Evolutionary conservation across 1,140 invertebrate species (phyloP), one percentile per base, ranked within the genome.

Genomic region (Drosophila nigromelanica): DNA sequence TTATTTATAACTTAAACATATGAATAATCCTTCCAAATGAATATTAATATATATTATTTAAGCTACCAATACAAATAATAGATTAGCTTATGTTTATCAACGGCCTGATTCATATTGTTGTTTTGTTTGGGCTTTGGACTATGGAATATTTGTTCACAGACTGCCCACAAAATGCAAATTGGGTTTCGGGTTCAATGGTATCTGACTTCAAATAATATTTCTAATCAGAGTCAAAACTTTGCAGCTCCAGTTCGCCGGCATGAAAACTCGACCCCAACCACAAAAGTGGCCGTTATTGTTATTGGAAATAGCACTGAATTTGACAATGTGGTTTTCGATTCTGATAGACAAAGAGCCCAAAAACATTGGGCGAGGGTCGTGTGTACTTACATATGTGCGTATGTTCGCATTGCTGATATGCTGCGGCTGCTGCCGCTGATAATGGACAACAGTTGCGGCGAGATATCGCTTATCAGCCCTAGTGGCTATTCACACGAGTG

Each of bases 81-180:
- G 33, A 15, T 48, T 50, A 48, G 14, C 12, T 48, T 2, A 7
- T 0, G 18, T 55, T 60, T 60, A 67, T 67, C 64, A 59, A 40
- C 40, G 39, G 30, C 30, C 40, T 35, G 27, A 24, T 55, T 45
- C 11, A 11, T n/a, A 11, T 54, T 66, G 14, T 58, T 35, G 10
- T 39, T 21, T 37, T 51, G 27, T 52, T 52, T 11, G 1, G 27
- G 5, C 35, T 33, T 15, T 18, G 14, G 30, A 18, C 51, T 37
- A 18, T 21, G 14, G 51, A 54, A 18, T 37, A 30, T 58, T 43
- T 48, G 24, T 30, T 45, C 15, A 33, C 12, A 11, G 24, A 21
- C 33, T 39, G 63, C 64, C 59, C 74, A 64, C 52, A 78, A 76
- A 59, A 33, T 59, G 33, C 67, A 64, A 48, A 77, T 64, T 66